Evolutionary conservation across 2,888 invertebrate species (phyloP), one percentile per base, ranked within the genome.

Genomic region (Hyppa rectilinea): DNA sequence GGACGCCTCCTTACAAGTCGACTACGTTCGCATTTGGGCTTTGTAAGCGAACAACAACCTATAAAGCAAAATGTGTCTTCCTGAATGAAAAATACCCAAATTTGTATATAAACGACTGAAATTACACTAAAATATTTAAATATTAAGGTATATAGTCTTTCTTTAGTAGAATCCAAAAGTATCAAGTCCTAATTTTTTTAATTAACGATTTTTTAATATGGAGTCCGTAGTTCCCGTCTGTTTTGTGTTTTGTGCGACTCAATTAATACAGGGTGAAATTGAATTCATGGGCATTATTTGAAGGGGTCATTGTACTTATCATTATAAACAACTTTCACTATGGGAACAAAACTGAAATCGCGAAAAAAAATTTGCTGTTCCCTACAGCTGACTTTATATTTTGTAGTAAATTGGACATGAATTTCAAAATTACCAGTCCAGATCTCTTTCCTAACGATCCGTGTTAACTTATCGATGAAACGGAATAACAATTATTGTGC

Each of bases 11-110:
- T 89, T 97, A 38, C 96, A 97, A 88, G 96, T 97, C 17, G 97
- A 97, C 92, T 97, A 97, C 85, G 96, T 97, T 68, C 95, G 96
- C 77, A 96, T 97, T 29, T 97, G 97, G 96, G 97, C 97, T 52
- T 87, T 97, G 72, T 97, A 79, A 74, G 49, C 20, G 29, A 50
- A 63, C 45, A 56, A 56, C 40, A 36, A 36, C 43, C 20, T 2
- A 40, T 43, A 71, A 59, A 47, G 71, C 58, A 78, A 60, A 69
- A 49, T 38, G 47, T 47, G 17, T 14, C 20, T 59, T 43, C 20
- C 47, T 59, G 31, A 36, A 53, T 55, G 14, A 29, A 26, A 55
- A 53, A 49, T 67, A 40, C 5, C 49, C 4, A 70, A 70, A 38
- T 78, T 40, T 36, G 26, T 52, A 78, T 38, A 70, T 56, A 43